Base-by-base conservation (phyloP, 2,113 vertebrate species). In the Cebus imitator region DNA sequence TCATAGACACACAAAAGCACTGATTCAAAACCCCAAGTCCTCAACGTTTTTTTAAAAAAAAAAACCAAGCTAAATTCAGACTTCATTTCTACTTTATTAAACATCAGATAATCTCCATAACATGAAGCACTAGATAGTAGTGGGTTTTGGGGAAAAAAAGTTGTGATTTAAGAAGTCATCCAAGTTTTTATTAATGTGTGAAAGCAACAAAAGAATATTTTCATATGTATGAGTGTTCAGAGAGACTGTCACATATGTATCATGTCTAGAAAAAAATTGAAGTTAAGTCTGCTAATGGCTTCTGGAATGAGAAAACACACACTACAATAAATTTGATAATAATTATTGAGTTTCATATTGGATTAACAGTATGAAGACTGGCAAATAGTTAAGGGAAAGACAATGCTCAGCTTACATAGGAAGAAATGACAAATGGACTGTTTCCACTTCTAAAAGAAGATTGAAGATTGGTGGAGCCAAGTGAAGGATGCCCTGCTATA, bases 281-380 rank as follows among this genome's bases (percentile, higher is more conserved):
- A 75, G 55, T 48, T 40, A 48, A 7, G 4, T 75, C 9, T 57
- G 16, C 3, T 48, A 6, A 70, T 83, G 66, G 11, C 21, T 75
- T 84, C 48, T 93, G 72, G 6, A 91, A 48, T 91, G 55, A 87
- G 68, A 79, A 94, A 96, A 48, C 80, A 43, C 3, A 78, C 8
- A 35, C 55, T 87, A 40, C 1, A 66, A 68, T 18, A 35, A 20
- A 82, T 32, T 78, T 68, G 45, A 83, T 85, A 73, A 70, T 89
- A 61, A 89, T 76, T 78, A 68, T 37, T 35, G 73, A 30, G 55
- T 96, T 96, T 96, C 30, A 35, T 93, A 48, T 76, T 89, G 82
- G 6, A 48, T 73, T 85, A 94, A 78, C 48, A 81, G 73, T 32
- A 6, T 64, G 61, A 64, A 81, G 64, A 75, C 48, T 73, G 35